Evolutionary conservation across 2,797 vertebrate species (phyloP).

Genomic region (Epinephelus awoara): DNA sequence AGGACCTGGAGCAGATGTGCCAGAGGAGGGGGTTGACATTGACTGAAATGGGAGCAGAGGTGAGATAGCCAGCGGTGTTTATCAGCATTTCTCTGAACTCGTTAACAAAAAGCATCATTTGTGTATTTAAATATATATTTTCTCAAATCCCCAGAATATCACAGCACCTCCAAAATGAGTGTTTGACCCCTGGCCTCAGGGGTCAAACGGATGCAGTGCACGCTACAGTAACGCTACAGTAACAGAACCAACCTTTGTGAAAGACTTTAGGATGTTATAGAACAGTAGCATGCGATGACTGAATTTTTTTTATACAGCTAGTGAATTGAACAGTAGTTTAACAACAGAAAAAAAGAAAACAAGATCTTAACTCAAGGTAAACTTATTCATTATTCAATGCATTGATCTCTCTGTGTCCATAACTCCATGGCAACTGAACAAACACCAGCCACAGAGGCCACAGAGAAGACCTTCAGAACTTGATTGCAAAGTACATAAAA

Average conservation of each 20-base stretch:
- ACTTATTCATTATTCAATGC: no score
- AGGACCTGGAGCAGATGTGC: slow-evolving; percentile 71
- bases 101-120: slow-evolving; percentile 26
- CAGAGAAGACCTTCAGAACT: no score
- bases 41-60: slow-evolving; percentile 59
- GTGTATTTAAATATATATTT: not conserved
- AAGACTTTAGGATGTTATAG: not conserved
- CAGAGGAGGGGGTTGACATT: slow-evolving; percentile 56
- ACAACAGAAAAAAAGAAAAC: no score
- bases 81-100: slow-evolving; percentile 34
- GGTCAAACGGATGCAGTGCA: not conserved
- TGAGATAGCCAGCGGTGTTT: slow-evolving; percentile 45
- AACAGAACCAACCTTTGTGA: not conserved
- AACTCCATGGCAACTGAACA: no score
- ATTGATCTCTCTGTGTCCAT: no score
- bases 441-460: no score
- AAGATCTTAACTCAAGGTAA: no score
- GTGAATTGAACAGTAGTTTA: no score
- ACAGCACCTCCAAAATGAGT: slow-evolving; percentile 3
- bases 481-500: no score
- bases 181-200: slow-evolving; percentile 1
- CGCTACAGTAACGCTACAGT: not conserved
- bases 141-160: not conserved
- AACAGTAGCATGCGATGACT: no score
- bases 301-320: no score